phyloP scores from a whole-genome alignment of 2,113 vertebrate genomes.

The Brevimyrus niger region DNA sequence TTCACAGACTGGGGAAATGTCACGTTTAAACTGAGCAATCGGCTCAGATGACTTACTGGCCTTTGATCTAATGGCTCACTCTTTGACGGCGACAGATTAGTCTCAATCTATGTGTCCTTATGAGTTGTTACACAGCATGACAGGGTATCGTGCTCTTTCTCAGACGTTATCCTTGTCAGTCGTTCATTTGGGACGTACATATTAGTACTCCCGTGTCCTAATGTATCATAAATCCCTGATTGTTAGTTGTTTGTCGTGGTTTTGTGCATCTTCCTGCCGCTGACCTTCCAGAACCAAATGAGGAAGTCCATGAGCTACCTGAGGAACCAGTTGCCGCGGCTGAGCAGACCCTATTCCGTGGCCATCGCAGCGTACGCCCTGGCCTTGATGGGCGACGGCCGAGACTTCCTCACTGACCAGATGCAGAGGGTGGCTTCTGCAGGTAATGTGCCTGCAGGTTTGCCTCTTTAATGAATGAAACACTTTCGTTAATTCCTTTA shows the following conservation, averaged over 20 bases:
- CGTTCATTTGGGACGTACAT: background rate
- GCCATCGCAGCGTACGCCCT: constrained; percentile 75
- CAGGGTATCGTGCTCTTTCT: background rate
- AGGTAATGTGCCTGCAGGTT: constrained; percentile 36
- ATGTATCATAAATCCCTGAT: background rate
- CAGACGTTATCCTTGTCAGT: background rate
- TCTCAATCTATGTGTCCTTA: background rate
- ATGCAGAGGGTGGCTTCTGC: constrained; percentile 40
- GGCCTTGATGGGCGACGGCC: constrained; percentile 39
- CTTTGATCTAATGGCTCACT: background rate
- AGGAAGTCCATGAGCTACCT: constrained; percentile 41
- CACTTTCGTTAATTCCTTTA: background rate
- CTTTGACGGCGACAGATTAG: background rate
- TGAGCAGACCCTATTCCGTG: constrained; percentile 68
- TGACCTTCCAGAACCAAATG: constrained; percentile 31
- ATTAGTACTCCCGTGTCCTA: background rate
- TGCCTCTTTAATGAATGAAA: background rate
- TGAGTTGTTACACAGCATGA: background rate
- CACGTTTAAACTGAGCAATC: background rate
- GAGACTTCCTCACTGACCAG: background rate
- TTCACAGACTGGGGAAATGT: background rate
- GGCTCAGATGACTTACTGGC: background rate
- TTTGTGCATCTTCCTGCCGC: background rate
- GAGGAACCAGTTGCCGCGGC: constrained; percentile 18
- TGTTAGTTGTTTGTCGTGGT: background rate